Percentiles rank a stretch among this genome's conserved stretches.
These are phyloP conservation scores for Arnoldichthys spilopterus DNA, from an alignment of 2,797 vertebrate genomes.

Conservation along the genomic window DNA sequence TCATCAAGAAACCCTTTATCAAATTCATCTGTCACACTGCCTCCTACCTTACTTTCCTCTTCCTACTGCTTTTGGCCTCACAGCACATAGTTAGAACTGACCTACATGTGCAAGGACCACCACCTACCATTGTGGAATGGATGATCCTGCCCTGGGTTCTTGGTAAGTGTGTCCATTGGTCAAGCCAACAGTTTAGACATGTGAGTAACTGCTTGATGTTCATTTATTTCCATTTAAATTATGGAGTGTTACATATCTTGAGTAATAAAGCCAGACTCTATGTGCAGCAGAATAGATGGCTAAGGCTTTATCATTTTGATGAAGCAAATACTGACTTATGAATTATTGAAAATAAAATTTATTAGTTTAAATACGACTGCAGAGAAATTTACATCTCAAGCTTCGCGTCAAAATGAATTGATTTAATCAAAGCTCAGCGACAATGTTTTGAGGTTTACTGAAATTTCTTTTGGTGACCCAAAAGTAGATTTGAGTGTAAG, in stretches of 20 bases:
- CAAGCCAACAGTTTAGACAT: background rate
- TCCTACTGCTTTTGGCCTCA: conserved; percentile 94
- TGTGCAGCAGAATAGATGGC: conserved; percentile 19
- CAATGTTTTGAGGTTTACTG: conserved; percentile 21
- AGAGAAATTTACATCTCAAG: conserved; percentile 31
- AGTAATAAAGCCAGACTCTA: conserved; percentile 19
- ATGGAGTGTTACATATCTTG: conserved; percentile 12
- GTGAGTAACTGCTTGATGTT: background rate
- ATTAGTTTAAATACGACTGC: conserved; percentile 42
- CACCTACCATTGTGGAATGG: conserved; percentile 96
- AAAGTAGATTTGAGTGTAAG: conserved; percentile 15
- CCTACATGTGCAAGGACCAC: conserved; percentile 95
- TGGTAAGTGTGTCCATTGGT: conserved; percentile 70
- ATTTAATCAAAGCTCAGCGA: conserved; percentile 31
- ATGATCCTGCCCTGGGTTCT: conserved; percentile 97
- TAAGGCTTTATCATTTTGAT: conserved; percentile 16
- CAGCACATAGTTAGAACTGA: conserved; percentile 97
- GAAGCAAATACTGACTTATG: conserved; percentile 40
- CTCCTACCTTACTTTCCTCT: conserved; percentile 97
- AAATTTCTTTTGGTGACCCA: conserved; percentile 3
- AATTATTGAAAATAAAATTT: conserved; percentile 41
- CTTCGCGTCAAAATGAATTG: conserved; percentile 27
- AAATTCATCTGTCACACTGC: conserved; percentile 99
- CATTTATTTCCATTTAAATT: conserved; percentile 3
- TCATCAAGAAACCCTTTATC: conserved; percentile 99